These are phyloP conservation scores for Euwallacea fornicatus DNA, from an alignment of 1,140 invertebrate species.

Conservation along the genomic window DNA sequence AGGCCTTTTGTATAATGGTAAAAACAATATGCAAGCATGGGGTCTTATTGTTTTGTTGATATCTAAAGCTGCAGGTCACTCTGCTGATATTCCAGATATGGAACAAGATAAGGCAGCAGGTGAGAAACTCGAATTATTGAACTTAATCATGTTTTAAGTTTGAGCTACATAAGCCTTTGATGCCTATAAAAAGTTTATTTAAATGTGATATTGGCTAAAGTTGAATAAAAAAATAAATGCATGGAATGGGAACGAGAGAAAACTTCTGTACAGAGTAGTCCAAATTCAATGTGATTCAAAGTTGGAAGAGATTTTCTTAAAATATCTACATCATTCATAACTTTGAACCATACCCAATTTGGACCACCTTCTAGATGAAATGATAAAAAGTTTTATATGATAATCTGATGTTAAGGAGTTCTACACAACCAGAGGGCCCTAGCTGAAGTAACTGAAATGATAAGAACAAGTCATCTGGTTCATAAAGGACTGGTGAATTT, in stretches of 20 bases:
- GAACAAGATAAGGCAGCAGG: slow-evolving; percentile 81
- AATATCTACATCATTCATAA: too few relatives aligned
- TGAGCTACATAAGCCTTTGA: background rate
- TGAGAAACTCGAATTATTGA: background rate
- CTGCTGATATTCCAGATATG: slow-evolving; percentile 72
- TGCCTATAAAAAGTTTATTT: background rate
- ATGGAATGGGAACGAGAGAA: too few relatives aligned
- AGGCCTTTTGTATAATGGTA: slow-evolving; percentile 83
- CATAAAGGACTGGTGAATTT: slow-evolving; percentile 89
- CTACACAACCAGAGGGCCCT: slow-evolving; percentile 84
- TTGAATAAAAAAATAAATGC: too few relatives aligned
- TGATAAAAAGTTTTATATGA: background rate
- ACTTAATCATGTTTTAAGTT: background rate
- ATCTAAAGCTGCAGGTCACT: slow-evolving; percentile 86
- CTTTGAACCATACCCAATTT: too few relatives aligned
- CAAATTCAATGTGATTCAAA: too few relatives aligned
- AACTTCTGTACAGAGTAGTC: too few relatives aligned
- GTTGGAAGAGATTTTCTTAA: too few relatives aligned
- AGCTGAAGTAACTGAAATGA: slow-evolving; percentile 97
- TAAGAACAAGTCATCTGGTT: slow-evolving; percentile 91
- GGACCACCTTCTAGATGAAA: background rate
- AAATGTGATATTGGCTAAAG: too few relatives aligned
- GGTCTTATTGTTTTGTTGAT: slow-evolving; percentile 89
- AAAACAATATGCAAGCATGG: slow-evolving; percentile 91
- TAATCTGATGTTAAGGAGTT: slow-evolving; percentile 55